Conservation (phyloP, 2,113 vertebrate species). For the Corythornis cristatus region DNA sequence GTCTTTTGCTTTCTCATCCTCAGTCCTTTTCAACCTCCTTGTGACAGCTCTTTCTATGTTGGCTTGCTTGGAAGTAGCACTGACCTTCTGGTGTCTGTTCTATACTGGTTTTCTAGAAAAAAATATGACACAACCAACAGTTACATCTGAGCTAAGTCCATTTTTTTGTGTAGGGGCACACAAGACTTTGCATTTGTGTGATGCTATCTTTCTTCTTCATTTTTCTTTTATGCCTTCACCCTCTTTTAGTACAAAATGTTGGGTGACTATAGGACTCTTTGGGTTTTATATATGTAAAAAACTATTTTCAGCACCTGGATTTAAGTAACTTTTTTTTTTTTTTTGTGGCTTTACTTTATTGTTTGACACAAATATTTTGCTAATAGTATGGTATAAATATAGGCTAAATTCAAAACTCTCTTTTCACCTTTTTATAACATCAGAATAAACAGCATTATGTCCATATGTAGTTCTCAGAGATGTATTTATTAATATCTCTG, state of each 20-base stretch:
- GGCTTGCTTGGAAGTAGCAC: not conserved
- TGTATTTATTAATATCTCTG: not conserved
- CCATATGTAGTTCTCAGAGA: not conserved
- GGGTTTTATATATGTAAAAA: not conserved
- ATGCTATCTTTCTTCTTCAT: not conserved
- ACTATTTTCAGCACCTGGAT: not conserved
- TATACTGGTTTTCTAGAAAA: not conserved
- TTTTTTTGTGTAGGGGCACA: not conserved
- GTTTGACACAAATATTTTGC: not conserved
- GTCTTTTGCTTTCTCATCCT: not conserved
- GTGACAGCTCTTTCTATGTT: not conserved
- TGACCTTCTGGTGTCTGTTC: not conserved
- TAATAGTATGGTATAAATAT: not conserved
- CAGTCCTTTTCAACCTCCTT: not conserved
- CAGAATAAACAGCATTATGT: not conserved
- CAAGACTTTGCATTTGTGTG: not conserved
- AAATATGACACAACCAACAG: not conserved
- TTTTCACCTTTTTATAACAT: not conserved
- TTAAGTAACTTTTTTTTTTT: accelerated
- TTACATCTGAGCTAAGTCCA: not conserved
- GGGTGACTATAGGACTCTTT: not conserved
- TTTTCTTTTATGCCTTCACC: not conserved
- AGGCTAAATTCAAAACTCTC: not conserved
- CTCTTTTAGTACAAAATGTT: not conserved
- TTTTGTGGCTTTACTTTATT: not conserved